phyloP scores from a whole-genome alignment of 2,888 invertebrate species.

The Bursaphelenchus okinawaensis region DNA sequence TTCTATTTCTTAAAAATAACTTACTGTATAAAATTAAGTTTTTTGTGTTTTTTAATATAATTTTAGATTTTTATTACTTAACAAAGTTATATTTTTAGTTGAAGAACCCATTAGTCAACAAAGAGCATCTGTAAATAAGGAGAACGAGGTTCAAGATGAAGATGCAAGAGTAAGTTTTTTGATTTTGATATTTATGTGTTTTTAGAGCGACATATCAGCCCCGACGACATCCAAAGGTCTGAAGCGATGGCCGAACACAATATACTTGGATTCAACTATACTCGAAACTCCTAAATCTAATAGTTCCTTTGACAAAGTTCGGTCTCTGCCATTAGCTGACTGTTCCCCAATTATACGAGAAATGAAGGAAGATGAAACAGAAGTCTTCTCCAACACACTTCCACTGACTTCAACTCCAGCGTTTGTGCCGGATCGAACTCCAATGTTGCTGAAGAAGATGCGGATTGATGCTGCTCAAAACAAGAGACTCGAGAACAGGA shows the following conservation, averaged over 20 bases:
- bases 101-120: no score
- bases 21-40: no score
- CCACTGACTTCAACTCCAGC: neutral
- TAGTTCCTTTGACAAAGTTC: neutral
- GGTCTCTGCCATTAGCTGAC: neutral
- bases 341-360: neutral
- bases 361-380: neutral
- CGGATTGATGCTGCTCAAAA: neutral
- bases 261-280: neutral
- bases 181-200: neutral
- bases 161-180: neutral
- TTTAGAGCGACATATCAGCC: neutral
- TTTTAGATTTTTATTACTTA: neutral
- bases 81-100: neutral
- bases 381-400: neutral
- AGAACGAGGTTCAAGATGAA: neutral
- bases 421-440: neutral
- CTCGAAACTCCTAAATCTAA: neutral
- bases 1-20: no score
- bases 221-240: neutral
- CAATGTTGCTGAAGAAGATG: neutral
- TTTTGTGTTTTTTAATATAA: no score
- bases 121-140: neutral
- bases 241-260: neutral
- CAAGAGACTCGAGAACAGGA: no score